Percentiles rank a stretch among this genome's conserved stretches.
phyloP scores from a whole-genome alignment of 2,797 vertebrate genomes.

The Labroides dimidiatus region DNA sequence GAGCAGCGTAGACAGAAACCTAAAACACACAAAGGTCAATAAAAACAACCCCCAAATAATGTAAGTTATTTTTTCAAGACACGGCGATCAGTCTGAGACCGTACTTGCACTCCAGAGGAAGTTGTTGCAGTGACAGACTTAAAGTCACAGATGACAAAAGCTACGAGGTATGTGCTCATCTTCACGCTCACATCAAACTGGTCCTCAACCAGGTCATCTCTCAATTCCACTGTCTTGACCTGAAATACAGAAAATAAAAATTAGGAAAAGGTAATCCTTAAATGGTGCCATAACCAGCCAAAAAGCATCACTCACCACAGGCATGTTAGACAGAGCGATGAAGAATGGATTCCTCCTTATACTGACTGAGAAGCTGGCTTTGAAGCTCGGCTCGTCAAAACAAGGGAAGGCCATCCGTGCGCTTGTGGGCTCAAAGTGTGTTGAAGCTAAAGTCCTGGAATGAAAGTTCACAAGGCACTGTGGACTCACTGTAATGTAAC shows the following conservation, averaged over 20 bases:
- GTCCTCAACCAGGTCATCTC: slow-evolving; percentile 78
- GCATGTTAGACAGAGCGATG: slow-evolving; percentile 86
- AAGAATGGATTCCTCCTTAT: slow-evolving; percentile 80
- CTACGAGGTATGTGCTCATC: slow-evolving; percentile 87
- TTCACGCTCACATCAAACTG: slow-evolving; percentile 82
- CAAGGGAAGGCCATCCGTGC: slow-evolving; percentile 85
- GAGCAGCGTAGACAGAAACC: slow-evolving; percentile 84
- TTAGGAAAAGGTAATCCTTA: neutral
- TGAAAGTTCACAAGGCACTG: neutral
- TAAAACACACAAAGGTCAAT: slow-evolving; percentile 43
- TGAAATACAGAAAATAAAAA: slow-evolving; percentile 46
- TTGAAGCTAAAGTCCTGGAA: slow-evolving; percentile 80
- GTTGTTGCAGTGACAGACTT: slow-evolving; percentile 78
- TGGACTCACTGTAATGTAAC: neutral
- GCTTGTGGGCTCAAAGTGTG: slow-evolving; percentile 86
- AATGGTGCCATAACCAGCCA: neutral
- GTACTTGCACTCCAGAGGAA: slow-evolving; percentile 82
- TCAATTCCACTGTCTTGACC: slow-evolving; percentile 78
- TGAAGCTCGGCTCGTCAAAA: slow-evolving; percentile 87
- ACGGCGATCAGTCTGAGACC: slow-evolving; percentile 1
- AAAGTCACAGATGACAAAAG: slow-evolving; percentile 86
- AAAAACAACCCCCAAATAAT: neutral
- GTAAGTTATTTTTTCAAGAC: neutral
- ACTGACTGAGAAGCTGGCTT: slow-evolving; percentile 85
- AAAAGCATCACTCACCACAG: slow-evolving; percentile 75